Percentiles rank a stretch among this genome's conserved stretches.
These are phyloP conservation scores for Drosophila setosimentum DNA, from an alignment of 2,888 invertebrate species.

Conservation along the genomic window DNA sequence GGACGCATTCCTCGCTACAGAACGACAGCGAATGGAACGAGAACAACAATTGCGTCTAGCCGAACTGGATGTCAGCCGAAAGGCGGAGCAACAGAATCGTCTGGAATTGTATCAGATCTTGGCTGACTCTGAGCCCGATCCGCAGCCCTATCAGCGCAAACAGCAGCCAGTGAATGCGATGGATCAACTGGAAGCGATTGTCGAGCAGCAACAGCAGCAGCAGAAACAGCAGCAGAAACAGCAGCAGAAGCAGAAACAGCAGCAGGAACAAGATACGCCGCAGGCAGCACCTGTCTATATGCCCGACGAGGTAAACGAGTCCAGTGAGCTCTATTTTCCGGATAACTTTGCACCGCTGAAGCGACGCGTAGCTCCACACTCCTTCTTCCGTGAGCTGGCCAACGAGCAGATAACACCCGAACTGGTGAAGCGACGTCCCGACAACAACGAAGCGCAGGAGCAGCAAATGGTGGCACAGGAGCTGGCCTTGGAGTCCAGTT, in stretches of 20 bases:
- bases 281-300: slow-evolving; percentile 57
- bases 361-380: slow-evolving; percentile 56
- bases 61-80: slow-evolving; percentile 70
- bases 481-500: slow-evolving; percentile 66
- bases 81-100: slow-evolving; percentile 77
- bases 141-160: slow-evolving; percentile 80
- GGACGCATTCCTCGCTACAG: slow-evolving; percentile 77
- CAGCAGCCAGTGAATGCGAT: slow-evolving; percentile 55
- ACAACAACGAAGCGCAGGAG: slow-evolving; percentile 33
- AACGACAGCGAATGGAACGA: slow-evolving; percentile 72
- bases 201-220: slow-evolving; percentile 61
- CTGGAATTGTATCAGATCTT: slow-evolving; percentile 83
- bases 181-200: slow-evolving; percentile 68
- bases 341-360: slow-evolving; percentile 76
- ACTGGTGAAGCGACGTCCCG: slow-evolving; percentile 54
- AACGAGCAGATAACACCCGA: slow-evolving; percentile 65
- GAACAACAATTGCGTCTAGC: slow-evolving; percentile 64
- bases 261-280: slow-evolving; percentile 44
- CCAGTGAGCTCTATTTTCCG: slow-evolving; percentile 81
- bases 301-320: slow-evolving; percentile 74
- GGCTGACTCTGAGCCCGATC: slow-evolving; percentile 83
- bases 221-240: slow-evolving; percentile 39
- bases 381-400: slow-evolving; percentile 81
- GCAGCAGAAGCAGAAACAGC: slow-evolving; percentile 41
- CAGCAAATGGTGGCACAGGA: slow-evolving; percentile 59